Evolutionary conservation across 2,113 vertebrate genomes (phyloP), one percentile per base, ranked within the genome.

Genomic region (Calonectris borealis): DNA sequence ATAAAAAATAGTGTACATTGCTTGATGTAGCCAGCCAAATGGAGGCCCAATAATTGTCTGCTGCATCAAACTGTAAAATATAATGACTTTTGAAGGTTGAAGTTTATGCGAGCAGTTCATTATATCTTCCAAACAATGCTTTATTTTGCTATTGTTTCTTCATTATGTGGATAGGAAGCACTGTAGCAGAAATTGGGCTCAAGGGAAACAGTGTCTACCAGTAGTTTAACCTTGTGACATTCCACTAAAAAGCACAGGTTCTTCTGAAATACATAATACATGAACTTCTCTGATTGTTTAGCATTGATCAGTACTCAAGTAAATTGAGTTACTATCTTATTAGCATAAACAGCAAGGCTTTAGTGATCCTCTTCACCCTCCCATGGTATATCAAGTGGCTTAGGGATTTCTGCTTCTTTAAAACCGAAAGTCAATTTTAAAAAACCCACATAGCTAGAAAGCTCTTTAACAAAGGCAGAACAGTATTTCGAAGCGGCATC

Each of bases 261-360:
- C 98, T 98, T 98, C 98, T 97, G 97, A 98, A 98, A 99, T 99
- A 97, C 98, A 99, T 99, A 99, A 99, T 99, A 98, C 98, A 99
- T 99, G 98, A 99, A 98, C 98, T 96, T 95, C 97, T 98, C 97
- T 98, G 98, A 99, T 99, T 99, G 99, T 98, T 98, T 97, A 98
- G 97, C 98, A 99, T 99, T 99, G 99, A 99, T 99, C 98, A 99
- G 98, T 98, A 98, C 98, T 99, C 98, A 98, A 99, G 99, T 98
- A 99, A 99, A 99, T 99, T 98, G 98, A 99, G 98, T 98, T 99
- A 97, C 98, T 98, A 98, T 98, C 98, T 98, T 97, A 98, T 99
- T 99, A 99, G 97, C 97, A 98, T 98, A 98, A 98, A 95, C 97
- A 98, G 97, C 97, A 98, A 98, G 97, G 98, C 97, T 98, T 98